Base-by-base conservation (phyloP, 2,797 vertebrate genomes). In the Helicolenus hilgendorfi region DNA sequence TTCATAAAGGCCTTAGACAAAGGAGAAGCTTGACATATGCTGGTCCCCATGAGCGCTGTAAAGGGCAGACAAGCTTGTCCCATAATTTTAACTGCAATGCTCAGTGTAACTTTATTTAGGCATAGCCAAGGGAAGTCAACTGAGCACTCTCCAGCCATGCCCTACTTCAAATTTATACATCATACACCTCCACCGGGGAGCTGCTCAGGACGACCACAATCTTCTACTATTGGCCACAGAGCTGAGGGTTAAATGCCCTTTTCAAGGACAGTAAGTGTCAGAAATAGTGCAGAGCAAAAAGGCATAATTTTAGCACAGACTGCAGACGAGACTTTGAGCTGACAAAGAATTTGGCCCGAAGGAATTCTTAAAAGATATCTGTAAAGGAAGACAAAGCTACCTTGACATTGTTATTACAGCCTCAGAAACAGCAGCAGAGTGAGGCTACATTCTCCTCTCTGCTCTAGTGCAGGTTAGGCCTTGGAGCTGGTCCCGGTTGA, bases 201-300 rank as follows among this genome's bases (percentile, higher is more conserved):
- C 31, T 55, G 79, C 58, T 33, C 62, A n/a, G 24, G 26, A 68
- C 5, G 0, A 22, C 27, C 10, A 68, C 53, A 35, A 2, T 41
- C 56, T 41, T 33, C 36, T 22, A 33, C 41, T 18, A 56, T 2
- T 59, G 45, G 41, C 67, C 56, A 29, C 11, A 63, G 27, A 77
- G 62, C 56, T 58, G 18, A 41, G n/a, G 14, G 38, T 31, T 22
- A 62, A 77, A 41, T 77, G 41, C 10, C 9, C 71, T 14, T 26
- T 58, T 63, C 58, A 84, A 83, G 63, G 63, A 79, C 22, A 20
- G 9, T 18, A 24, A 49, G 41, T 49, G 65, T 75, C 31, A 69
- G 72, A 86, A 20, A 80, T 4, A 64, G 33, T 49, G 27, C 56
- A 68, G 26, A 64, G 38, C n/a, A 77, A 64, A 82, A 59, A 60